Evolutionary conservation across 2,797 vertebrate genomes (phyloP).

Genomic region (Poecilia gillii): DNA sequence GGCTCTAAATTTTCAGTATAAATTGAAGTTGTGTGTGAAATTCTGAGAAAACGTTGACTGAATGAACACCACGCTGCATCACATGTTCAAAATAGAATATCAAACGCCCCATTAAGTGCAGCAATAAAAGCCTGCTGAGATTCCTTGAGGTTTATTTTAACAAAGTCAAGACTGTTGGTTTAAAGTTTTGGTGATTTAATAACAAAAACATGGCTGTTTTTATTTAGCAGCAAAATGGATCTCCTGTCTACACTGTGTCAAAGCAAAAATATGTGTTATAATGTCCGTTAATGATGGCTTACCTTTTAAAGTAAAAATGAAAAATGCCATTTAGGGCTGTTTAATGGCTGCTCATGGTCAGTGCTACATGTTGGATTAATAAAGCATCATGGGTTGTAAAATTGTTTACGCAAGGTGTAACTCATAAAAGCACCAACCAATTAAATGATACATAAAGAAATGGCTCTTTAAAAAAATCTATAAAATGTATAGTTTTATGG

Average conservation of each 20-base stretch:
- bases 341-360: constrained; percentile 62
- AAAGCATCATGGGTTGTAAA: constrained; percentile 71
- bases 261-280: constrained; percentile 45
- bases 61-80: background rate
- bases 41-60: background rate
- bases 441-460: constrained; percentile 48
- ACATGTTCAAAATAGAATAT: background rate
- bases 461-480: constrained; percentile 34
- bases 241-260: constrained; percentile 40
- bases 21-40: background rate
- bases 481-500: constrained; percentile 35
- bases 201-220: background rate
- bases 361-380: constrained; percentile 70
- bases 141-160: background rate
- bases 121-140: background rate
- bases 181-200: constrained; percentile 26
- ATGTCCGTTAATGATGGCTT: constrained; percentile 40
- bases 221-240: constrained; percentile 24
- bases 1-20: background rate
- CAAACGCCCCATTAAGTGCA: background rate
- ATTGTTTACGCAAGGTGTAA: constrained; percentile 64
- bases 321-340: constrained; percentile 63
- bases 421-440: constrained; percentile 72
- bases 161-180: background rate
- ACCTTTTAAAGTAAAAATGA: constrained; percentile 67